Conservation (phyloP, 2,888 invertebrate species). For the Alviniconcha strummeri region DNA sequence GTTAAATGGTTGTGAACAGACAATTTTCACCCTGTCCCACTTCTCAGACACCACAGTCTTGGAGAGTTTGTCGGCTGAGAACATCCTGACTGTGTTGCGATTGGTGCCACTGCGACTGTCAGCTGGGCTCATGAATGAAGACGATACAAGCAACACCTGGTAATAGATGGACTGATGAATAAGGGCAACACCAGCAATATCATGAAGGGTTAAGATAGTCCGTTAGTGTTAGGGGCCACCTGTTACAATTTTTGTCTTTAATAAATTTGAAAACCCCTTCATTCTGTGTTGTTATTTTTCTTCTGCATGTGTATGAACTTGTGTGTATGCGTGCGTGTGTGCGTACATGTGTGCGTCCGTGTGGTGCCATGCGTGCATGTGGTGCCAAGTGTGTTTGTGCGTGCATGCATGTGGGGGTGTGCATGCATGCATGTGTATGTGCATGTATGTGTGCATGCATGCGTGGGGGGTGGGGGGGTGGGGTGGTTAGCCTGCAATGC, state of each 20-base stretch:
- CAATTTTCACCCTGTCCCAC: conserved; percentile 89
- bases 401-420: not conserved
- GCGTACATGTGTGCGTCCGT: not conserved
- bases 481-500: not conserved
- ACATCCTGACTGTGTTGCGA: conserved; percentile 84
- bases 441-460: not conserved
- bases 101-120: conserved; percentile 83
- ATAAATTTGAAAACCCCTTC: not conserved
- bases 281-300: not conserved
- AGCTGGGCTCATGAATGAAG: conserved; percentile 85
- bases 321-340: not conserved
- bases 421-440: not conserved
- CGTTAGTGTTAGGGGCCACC: not conserved
- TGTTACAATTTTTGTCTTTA: not conserved
- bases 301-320: not conserved
- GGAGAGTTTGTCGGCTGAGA: conserved; percentile 79
- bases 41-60: conserved; percentile 78
- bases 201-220: not conserved
- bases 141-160: conserved; percentile 84
- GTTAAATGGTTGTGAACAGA: conserved; percentile 92
- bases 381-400: not conserved
- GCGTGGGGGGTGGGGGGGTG: not conserved
- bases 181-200: not conserved
- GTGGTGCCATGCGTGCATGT: not conserved
- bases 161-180: conserved; percentile 19